Percentiles rank a stretch among this genome's conserved stretches.
Evolutionary conservation across 2,888 invertebrate genomes (phyloP).

Genomic region (Sphaerophoria rueppellii): DNA sequence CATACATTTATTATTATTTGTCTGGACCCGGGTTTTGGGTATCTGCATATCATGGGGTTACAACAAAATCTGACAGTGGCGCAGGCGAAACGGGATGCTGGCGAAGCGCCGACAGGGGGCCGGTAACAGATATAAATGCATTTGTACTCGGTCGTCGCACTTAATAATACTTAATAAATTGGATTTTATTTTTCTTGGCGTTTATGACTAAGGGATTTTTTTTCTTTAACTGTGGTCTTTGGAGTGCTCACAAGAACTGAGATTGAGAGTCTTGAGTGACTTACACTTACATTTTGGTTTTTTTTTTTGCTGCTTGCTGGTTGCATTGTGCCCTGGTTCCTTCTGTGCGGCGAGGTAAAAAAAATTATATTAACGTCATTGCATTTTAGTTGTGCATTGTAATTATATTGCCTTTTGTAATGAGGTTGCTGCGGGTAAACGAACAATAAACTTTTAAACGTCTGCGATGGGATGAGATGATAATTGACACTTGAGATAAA

Average conservation of each 20-base stretch:
- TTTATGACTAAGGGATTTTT: constrained; percentile 70
- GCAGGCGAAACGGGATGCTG: not conserved
- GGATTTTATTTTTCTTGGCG: constrained; percentile 79
- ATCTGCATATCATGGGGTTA: constrained; percentile 52
- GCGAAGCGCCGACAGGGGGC: constrained; percentile 6
- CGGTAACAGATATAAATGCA: constrained; percentile 67
- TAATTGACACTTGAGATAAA: constrained; percentile 61
- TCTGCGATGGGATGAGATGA: constrained; percentile 49
- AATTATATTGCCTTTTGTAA: constrained; percentile 69
- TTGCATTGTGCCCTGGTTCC: not conserved
- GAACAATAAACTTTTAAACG: constrained; percentile 46
- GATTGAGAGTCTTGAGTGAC: constrained; percentile 45
- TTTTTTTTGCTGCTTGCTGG: not conserved
- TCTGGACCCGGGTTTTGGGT: constrained; percentile 24
- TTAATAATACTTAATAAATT: constrained; percentile 82
- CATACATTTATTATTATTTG: constrained; percentile 58
- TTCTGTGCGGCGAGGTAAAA: constrained; percentile 17
- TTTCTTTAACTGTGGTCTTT: constrained; percentile 15
- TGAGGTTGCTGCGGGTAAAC: constrained; percentile 58
- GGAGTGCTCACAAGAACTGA: constrained; percentile 35
- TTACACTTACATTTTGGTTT: constrained; percentile 13
- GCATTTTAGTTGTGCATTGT: constrained; percentile 65
- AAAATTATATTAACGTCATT: constrained; percentile 61
- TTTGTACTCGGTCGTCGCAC: constrained; percentile 78
- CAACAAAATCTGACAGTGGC: constrained; percentile 5